phyloP scores from a whole-genome alignment of 2,888 invertebrate genomes.

The Diogma glabrata region DNA sequence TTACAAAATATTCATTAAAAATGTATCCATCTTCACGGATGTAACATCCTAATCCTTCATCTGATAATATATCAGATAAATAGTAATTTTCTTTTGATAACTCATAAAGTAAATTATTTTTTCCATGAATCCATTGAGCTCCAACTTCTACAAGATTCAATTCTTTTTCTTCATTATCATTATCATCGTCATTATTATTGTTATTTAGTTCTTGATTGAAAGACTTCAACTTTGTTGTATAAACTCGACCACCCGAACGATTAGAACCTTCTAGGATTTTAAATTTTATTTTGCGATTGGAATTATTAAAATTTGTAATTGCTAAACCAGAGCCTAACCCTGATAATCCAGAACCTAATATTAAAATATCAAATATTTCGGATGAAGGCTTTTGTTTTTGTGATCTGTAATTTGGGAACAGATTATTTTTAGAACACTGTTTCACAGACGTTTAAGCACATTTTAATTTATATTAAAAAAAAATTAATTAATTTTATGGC shows the following conservation, averaged over 20 bases:
- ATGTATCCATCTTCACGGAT: slow-evolving; percentile 38
- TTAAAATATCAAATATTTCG: slow-evolving; percentile 4
- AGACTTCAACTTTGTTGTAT: slow-evolving; percentile 11
- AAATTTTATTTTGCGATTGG: no score
- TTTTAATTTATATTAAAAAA: no score
- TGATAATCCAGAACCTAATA: slow-evolving; percentile 7
- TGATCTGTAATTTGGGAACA: no score
- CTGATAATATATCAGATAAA: slow-evolving; percentile 25
- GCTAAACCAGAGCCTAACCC: slow-evolving; percentile 7
- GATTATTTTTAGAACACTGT: no score
- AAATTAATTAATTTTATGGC: no score
- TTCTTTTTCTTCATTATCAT: not conserved
- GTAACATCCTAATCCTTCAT: slow-evolving; percentile 45
- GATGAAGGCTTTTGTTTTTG: no score
- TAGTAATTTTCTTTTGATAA: slow-evolving; percentile 23
- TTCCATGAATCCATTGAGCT: slow-evolving; percentile 37
- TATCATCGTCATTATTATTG: not conserved
- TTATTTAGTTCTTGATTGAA: not conserved
- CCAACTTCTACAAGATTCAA: slow-evolving; percentile 30
- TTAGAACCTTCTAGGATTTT: slow-evolving; percentile 15
- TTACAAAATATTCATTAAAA: slow-evolving; percentile 37
- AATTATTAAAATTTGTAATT: slow-evolving; percentile 13
- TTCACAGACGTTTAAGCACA: no score
- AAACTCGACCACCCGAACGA: slow-evolving; percentile 15
- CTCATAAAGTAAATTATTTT: slow-evolving; percentile 31